Percentiles rank a stretch among this genome's conserved stretches.
phyloP scores from a whole-genome alignment of 2,113 vertebrate species.

The Poecilia latipinna region DNA sequence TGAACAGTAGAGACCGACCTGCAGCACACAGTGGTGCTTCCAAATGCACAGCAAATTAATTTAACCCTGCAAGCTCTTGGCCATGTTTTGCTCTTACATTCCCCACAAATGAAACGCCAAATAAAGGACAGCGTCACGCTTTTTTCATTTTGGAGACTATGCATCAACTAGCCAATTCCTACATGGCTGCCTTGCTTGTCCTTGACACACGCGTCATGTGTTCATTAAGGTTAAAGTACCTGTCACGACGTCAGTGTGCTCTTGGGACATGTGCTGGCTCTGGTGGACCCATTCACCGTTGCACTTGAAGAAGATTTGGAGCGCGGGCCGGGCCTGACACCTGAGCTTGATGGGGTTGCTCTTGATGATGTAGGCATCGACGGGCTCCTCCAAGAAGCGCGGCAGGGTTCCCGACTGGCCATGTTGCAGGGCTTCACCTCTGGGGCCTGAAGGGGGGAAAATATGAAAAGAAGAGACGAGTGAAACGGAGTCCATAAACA shows the following conservation, averaged over 20 bases:
- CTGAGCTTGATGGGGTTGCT: slow-evolving; percentile 94
- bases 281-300: slow-evolving; percentile 99
- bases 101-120: background rate
- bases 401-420: slow-evolving; percentile 91
- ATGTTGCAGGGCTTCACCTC: slow-evolving; percentile 84
- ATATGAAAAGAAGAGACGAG: background rate
- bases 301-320: slow-evolving; percentile 99
- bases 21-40: background rate
- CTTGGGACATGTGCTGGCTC: slow-evolving; percentile 90
- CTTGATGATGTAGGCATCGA: slow-evolving; percentile 97
- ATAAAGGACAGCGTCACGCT: too few relatives aligned
- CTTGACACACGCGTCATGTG: too few relatives aligned
- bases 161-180: background rate
- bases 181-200: too few relatives aligned
- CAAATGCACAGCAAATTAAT: background rate
- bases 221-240: slow-evolving; percentile 71
- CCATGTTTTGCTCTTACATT: background rate
- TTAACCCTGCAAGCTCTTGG: background rate
- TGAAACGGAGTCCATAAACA: background rate
- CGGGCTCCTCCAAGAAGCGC: slow-evolving; percentile 93
- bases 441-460: slow-evolving; percentile 77
- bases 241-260: slow-evolving; percentile 89
- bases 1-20: background rate
- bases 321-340: slow-evolving; percentile 91
- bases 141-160: background rate